Conservation (phyloP, 2,888 invertebrate genomes). For the Sisyra terminalis region DNA sequence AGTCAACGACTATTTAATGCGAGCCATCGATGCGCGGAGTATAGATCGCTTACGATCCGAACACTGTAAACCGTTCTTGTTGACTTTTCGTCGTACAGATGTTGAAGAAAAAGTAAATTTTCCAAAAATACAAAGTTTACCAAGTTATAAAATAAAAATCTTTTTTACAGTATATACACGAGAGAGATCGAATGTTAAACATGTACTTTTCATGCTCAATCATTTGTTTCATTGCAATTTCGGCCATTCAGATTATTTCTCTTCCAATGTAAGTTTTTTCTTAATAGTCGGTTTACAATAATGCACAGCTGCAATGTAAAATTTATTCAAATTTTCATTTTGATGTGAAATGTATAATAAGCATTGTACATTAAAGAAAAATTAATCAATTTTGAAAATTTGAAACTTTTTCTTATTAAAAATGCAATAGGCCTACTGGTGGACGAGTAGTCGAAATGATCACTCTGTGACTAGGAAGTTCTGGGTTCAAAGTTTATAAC, state of each 20-base stretch:
- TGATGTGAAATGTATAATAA: no score
- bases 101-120: conserved; percentile 62
- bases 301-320: no score
- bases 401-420: no score
- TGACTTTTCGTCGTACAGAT: conserved; percentile 66
- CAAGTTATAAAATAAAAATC: conserved; percentile 1
- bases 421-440: no score
- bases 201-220: conserved; percentile 74
- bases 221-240: conserved; percentile 50
- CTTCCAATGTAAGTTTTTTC: conserved; percentile 40
- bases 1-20: conserved; percentile 90
- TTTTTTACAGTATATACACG: conserved; percentile 55
- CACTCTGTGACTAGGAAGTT: no score
- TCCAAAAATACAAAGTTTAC: background rate
- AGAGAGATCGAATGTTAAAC: conserved; percentile 72
- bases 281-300: background rate
- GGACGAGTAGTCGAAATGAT: no score
- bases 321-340: no score
- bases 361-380: no score
- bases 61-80: conserved; percentile 71
- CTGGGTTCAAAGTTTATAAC: no score
- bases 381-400: no score
- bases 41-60: conserved; percentile 77
- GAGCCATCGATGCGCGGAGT: conserved; percentile 88
- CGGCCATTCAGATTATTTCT: conserved; percentile 48